Percentiles rank a stretch among this genome's conserved stretches.
Conservation (phyloP, 2,113 vertebrate genomes). For the Orcinus orca region DNA sequence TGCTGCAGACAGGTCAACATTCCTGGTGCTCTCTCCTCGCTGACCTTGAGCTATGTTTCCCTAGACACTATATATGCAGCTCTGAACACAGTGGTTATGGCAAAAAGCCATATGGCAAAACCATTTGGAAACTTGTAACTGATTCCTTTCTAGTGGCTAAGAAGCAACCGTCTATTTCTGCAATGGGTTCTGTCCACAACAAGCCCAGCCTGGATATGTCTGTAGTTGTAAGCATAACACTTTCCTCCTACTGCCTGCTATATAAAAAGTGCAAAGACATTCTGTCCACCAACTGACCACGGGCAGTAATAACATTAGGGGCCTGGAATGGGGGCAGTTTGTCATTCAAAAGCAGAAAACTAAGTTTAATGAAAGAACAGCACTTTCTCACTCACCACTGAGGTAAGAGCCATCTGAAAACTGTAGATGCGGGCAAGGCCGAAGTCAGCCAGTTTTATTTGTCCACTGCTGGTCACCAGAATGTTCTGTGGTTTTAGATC, state of each 20-base stretch:
- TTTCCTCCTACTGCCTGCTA: background rate
- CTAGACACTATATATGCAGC: background rate
- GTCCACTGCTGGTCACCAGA: constrained; percentile 96
- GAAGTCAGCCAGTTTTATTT: constrained; percentile 98
- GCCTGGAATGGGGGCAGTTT: background rate
- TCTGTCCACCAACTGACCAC: background rate
- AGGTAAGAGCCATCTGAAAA: constrained; percentile 99
- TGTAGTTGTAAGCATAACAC: background rate
- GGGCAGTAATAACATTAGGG: background rate
- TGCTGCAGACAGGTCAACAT: background rate
- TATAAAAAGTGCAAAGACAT: background rate
- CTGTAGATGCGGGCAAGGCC: constrained; percentile 98
- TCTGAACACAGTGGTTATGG: constrained; percentile 35
- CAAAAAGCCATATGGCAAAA: constrained; percentile 44
- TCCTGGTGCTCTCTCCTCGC: background rate
- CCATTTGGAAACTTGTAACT: constrained; percentile 37
- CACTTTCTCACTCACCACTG: constrained; percentile 91
- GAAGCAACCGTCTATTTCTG: constrained; percentile 29
- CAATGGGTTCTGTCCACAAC: background rate
- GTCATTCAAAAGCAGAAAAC: background rate
- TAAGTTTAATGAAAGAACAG: constrained; percentile 19
- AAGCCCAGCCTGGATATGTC: background rate
- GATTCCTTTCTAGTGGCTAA: constrained; percentile 47
- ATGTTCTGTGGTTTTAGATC: constrained; percentile 99
- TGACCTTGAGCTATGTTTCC: background rate